These are phyloP conservation scores for Penaeus chinensis DNA, from an alignment of 1,140 invertebrate genomes.

Conservation along the genomic window DNA sequence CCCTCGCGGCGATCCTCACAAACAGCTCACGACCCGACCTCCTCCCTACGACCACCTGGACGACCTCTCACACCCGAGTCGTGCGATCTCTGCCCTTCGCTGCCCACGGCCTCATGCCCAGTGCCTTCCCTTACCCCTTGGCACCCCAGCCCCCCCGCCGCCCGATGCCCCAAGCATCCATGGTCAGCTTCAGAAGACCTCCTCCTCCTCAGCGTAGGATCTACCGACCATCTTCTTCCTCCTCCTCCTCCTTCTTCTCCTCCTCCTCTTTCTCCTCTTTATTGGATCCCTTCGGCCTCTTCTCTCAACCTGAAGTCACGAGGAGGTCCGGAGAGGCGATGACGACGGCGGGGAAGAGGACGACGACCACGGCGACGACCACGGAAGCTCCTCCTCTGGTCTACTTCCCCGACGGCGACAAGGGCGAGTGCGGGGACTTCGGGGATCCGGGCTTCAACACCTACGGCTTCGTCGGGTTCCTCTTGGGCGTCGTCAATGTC, in stretches of 20 bases:
- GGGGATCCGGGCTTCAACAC: constrained; percentile 38
- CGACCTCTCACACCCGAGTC: no score
- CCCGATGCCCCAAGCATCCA: not conserved
- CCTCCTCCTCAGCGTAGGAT: not conserved
- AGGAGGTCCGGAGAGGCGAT: not conserved
- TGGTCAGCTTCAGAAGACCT: not conserved
- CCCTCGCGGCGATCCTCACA: no score
- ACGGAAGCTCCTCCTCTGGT: constrained; percentile 14
- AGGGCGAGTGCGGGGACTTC: constrained; percentile 34
- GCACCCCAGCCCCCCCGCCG: not conserved
- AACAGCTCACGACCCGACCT: no score
- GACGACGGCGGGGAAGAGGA: not conserved
- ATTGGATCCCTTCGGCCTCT: constrained; percentile 2
- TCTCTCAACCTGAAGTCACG: not conserved
- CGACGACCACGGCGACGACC: not conserved
- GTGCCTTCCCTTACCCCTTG: not conserved
- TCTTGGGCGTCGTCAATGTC: constrained; percentile 47
- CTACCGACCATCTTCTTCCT: not conserved
- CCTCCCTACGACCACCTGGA: no score
- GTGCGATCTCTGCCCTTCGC: no score
- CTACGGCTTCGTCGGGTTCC: constrained; percentile 49
- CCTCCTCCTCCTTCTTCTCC: not conserved
- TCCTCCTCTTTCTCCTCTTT: not conserved
- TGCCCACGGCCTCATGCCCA: no score
- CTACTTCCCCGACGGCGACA: constrained; percentile 30